Evolutionary conservation across 2,888 invertebrate genomes (phyloP).

Genomic region (Masnerella sp.): DNA sequence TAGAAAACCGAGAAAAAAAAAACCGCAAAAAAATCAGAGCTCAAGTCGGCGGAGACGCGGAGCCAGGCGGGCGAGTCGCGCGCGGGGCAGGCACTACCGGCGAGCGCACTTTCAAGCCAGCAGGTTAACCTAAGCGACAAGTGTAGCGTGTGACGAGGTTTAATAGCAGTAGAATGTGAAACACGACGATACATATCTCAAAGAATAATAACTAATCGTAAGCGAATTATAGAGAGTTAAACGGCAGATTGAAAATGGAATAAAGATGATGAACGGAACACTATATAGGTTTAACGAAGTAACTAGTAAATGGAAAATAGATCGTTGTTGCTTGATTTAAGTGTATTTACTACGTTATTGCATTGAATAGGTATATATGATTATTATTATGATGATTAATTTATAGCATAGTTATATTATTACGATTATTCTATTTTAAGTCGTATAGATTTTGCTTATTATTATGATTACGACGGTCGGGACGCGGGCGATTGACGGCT

Average conservation of each 20-base stretch:
- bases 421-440: constrained; percentile 45
- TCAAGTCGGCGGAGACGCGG: constrained; percentile 5
- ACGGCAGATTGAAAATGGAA: constrained; percentile 2
- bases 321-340: constrained; percentile 77
- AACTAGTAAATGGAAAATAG: constrained; percentile 66
- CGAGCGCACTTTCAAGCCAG: too few relatives aligned
- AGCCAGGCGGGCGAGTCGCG: constrained; percentile 7
- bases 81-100: constrained; percentile 20
- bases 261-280: constrained; percentile 30
- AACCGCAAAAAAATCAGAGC: constrained; percentile 8
- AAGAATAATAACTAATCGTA: constrained; percentile 77
- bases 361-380: constrained; percentile 75
- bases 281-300: constrained; percentile 57
- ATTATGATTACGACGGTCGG: constrained; percentile 14
- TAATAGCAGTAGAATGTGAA: constrained; percentile 60
- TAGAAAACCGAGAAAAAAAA: constrained; percentile 62
- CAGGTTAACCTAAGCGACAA: constrained; percentile 28
- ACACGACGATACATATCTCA: constrained; percentile 78
- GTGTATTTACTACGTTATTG: constrained; percentile 77
- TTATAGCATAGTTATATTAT: constrained; percentile 52
- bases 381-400: constrained; percentile 50
- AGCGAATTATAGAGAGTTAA: constrained; percentile 68
- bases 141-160: constrained; percentile 51
- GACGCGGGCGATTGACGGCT: constrained; percentile 27
- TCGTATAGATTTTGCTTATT: constrained; percentile 50